Conservation (phyloP, 2,888 invertebrate genomes). For the Drosophila mimetica region DNA sequence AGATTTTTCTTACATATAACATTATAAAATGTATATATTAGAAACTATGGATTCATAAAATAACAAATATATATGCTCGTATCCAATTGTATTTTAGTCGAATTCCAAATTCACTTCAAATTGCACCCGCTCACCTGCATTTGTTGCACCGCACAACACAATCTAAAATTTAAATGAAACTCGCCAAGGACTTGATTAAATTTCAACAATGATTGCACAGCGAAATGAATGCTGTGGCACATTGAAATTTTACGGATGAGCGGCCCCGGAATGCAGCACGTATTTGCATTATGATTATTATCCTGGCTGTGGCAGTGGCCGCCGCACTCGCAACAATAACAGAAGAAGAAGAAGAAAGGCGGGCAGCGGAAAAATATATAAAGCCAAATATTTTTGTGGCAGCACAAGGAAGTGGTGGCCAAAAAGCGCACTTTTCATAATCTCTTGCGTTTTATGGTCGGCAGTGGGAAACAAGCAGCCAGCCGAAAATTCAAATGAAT, state of each 20-base stretch:
- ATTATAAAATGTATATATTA: no score
- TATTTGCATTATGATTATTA: conserved; percentile 47
- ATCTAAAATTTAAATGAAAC: conserved; percentile 32
- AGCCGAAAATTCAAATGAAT: conserved; percentile 74
- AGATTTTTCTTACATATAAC: no score
- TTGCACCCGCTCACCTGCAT: background rate
- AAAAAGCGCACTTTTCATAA: conserved; percentile 69
- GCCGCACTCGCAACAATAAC: conserved; percentile 5
- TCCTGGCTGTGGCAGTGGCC: conserved; percentile 26
- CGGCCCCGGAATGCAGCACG: conserved; percentile 32
- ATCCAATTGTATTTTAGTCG: no score
- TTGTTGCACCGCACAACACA: background rate
- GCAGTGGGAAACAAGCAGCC: conserved; percentile 40
- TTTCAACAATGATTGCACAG: conserved; percentile 19
- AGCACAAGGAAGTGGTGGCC: conserved; percentile 65
- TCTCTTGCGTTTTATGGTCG: conserved; percentile 76
- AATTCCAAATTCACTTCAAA: background rate
- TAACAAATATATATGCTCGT: no score
- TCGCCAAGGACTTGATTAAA: conserved; percentile 32
- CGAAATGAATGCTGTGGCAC: conserved; percentile 35
- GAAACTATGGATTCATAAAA: no score
- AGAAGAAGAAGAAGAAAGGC: background rate
- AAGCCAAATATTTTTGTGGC: conserved; percentile 47
- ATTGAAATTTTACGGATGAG: conserved; percentile 37
- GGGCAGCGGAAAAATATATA: conserved; percentile 18